Percentiles rank a stretch among this genome's conserved stretches.
Evolutionary conservation across 2,797 vertebrate species (phyloP).

Genomic region (Perodicticus potto): DNA sequence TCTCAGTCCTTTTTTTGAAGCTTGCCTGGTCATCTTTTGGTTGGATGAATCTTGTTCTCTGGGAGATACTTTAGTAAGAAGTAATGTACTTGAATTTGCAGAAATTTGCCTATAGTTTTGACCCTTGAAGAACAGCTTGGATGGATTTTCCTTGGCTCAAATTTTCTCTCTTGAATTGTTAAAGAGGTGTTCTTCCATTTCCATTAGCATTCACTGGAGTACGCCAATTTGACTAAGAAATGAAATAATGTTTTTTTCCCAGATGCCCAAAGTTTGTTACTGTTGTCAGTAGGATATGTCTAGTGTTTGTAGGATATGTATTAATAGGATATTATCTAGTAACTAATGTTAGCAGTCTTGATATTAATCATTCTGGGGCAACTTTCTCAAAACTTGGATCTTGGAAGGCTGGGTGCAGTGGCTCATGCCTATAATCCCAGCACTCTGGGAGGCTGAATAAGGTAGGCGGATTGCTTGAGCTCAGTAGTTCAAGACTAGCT

Average conservation of each 20-base stretch:
- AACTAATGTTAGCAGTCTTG: neutral
- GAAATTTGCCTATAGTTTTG: neutral
- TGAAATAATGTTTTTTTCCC: neutral
- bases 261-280: neutral
- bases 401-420: neutral
- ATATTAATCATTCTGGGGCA: neutral
- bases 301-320: neutral
- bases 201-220: neutral
- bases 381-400: neutral
- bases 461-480: too few relatives aligned
- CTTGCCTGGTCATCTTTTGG: neutral
- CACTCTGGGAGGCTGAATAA: too few relatives aligned
- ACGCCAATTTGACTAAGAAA: neutral
- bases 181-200: neutral
- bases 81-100: neutral
- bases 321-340: neutral
- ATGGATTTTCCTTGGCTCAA: conserved; percentile 26
- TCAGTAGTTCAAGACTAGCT: too few relatives aligned
- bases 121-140: neutral
- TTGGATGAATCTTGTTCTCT: neutral
- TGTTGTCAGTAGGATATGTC: neutral
- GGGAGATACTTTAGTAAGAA: conserved; percentile 1
- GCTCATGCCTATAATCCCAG: too few relatives aligned
- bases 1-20: neutral
- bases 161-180: neutral